A percentile compares a stretch with the other conserved stretches of the same genome.
Evolutionary conservation across 2,797 vertebrate species (phyloP).

Genomic region (Macrochelys suwanniensis): DNA sequence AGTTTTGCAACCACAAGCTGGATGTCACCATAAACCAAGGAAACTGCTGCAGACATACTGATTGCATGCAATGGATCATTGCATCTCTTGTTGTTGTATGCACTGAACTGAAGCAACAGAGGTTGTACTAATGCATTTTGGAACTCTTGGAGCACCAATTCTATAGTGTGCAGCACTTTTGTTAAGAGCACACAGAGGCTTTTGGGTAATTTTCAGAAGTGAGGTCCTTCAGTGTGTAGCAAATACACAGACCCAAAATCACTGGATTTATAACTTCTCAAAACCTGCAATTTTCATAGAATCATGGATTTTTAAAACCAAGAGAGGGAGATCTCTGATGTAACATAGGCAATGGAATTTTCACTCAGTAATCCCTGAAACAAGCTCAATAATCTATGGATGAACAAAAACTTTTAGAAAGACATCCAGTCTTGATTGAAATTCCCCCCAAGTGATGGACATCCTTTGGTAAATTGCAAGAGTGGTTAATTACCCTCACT

Average conservation of each 20-base stretch:
- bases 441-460: neutral
- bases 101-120: neutral
- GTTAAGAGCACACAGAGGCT: neutral
- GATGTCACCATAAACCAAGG: neutral
- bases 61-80: neutral
- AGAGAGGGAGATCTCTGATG: neutral
- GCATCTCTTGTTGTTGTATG: rapidly evolving
- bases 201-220: neutral
- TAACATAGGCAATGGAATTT: neutral
- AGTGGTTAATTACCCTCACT: neutral
- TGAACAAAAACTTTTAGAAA: neutral
- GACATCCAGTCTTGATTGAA: neutral
- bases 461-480: neutral
- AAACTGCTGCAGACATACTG: neutral
- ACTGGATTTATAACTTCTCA: neutral
- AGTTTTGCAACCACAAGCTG: neutral
- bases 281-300: neutral
- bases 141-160: neutral
- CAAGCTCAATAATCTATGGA: neutral
- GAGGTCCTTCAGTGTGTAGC: neutral
- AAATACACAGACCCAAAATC: neutral
- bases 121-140: neutral
- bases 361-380: neutral
- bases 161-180: neutral
- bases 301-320: neutral